Evolutionary conservation across 2,797 vertebrate species (phyloP), one percentile per base, ranked within the genome.

Genomic region (Perdix hodgsoniae): DNA sequence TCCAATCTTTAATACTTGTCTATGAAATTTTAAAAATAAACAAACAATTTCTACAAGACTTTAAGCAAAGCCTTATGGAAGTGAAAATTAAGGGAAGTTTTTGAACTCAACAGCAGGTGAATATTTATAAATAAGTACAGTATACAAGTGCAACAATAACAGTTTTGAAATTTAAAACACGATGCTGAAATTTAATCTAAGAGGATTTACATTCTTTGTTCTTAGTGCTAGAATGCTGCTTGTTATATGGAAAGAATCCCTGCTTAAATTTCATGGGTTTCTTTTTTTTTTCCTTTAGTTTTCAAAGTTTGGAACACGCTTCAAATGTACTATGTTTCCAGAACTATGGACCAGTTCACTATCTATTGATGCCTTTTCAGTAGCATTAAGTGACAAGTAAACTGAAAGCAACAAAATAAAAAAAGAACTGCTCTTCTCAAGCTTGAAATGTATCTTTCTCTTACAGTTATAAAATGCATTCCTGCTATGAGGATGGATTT

Each of bases 1-100:
- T 98, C 98, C 98, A 98, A 84, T 98, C 98, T 94, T 98, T 98
- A 97, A 98, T 98, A 91, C 97, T 98, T 75, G 97, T 98, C 98
- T 98, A 90, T 92, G 91, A 93, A 91, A 81, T 47, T 61, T 27
- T 0, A 72, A 92, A 96, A 93, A 86, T 83, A 95, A 95, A 95
- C 91, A 95, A 96, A 94, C 94, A 95, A 54, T 73, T 94, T 66
- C 71, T 83, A 79, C 49, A 86, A 71, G 49, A 71, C 84, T 86
- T 61, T 73, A 89, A 94, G 90, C 35, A 81, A 80, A 81, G 70
- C 37, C 73, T 47, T 31, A 61, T 27, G 65, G 39, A 93, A 76
- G 35, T 85, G 71, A 93, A 82, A 69, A 90, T 17, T 37, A 79
- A 94, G 79, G 45, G 52, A 88, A 77, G 63, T 31, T 81, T 93